Evolutionary conservation across 2,888 invertebrate genomes (phyloP).

Genomic region (Orthonevra nobilis): DNA sequence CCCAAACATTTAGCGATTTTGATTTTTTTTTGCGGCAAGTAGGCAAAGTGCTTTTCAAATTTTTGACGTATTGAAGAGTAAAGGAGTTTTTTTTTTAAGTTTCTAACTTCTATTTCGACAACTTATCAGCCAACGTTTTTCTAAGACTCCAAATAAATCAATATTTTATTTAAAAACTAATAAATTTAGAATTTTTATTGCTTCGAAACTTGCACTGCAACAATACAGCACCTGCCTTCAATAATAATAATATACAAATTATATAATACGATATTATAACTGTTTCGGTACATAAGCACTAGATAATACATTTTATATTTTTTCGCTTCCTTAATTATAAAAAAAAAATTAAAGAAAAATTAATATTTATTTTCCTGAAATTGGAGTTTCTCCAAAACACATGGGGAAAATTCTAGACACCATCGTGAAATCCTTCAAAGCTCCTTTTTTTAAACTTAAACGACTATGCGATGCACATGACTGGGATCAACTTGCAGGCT

Average conservation of each 20-base stretch:
- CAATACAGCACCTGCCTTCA: conserved; percentile 42
- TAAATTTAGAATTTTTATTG: conserved; percentile 62
- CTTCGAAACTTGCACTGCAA: conserved; percentile 44
- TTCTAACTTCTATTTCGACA: too few species aligned
- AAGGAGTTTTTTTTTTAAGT: too few species aligned
- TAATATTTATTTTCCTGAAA: conserved; percentile 28
- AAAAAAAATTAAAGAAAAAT: too few species aligned
- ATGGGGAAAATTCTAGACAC: conserved; percentile 47
- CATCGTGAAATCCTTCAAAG: conserved; percentile 37
- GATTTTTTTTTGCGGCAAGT: too few species aligned
- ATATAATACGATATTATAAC: conserved; percentile 40
- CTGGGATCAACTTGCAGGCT: conserved; percentile 76
- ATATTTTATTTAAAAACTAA: too few species aligned
- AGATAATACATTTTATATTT: conserved; percentile 54
- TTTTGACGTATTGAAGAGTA: too few species aligned
- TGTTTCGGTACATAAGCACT: conserved; percentile 40
- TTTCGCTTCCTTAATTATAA: too few species aligned
- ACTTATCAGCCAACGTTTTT: too few species aligned
- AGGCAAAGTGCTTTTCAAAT: too few species aligned
- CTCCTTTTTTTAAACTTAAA: conserved; percentile 68
- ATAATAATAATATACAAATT: conserved; percentile 51
- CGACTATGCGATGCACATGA: conserved; percentile 78
- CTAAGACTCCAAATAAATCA: too few species aligned
- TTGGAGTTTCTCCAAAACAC: conserved; percentile 1
- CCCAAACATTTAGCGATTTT: too few species aligned